Conservation (phyloP, 30 jellyfish, hydroid and myxozoan species). For the Aurelia coerulea region DNA sequence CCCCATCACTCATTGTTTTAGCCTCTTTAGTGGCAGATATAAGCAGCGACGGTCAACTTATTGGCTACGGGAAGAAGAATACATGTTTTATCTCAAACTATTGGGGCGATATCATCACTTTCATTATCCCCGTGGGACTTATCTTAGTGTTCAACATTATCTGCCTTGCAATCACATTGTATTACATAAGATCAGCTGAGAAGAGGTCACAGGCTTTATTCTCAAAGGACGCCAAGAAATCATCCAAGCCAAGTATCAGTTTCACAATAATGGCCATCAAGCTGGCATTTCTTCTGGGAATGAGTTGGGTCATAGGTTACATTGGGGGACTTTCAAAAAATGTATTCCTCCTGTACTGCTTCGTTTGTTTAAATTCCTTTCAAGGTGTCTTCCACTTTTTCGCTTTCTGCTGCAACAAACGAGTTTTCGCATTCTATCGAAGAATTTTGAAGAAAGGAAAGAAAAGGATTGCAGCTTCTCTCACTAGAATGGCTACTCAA, state of each 20-base stretch:
- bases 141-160: conserved; percentile 31
- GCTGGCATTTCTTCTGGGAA: conserved; percentile 39
- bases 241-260: conserved; percentile 34
- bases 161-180: conserved; percentile 39
- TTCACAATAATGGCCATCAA: conserved; percentile 48
- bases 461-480: too few species aligned
- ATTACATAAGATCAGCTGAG: conserved; percentile 35
- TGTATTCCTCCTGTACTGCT: conserved; percentile 5
- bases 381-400: conserved; percentile 55
- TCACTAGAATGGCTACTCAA: neutral
- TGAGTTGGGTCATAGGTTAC: conserved; percentile 59
- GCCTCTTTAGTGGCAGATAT: conserved; percentile 31
- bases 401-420: conserved; percentile 62
- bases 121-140: conserved; percentile 45
- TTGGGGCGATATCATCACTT: conserved; percentile 38
- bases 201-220: conserved; percentile 23
- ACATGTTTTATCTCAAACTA: conserved; percentile 37
- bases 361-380: conserved; percentile 36
- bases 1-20: conserved; percentile 18
- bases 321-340: conserved; percentile 29
- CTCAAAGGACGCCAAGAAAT: neutral
- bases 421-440: conserved; percentile 41
- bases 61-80: conserved; percentile 36
- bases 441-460: neutral
- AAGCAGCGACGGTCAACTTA: neutral